Percentiles rank a stretch among this genome's conserved stretches.
These are phyloP conservation scores for Entomobrya proxima DNA, from an alignment of 2,888 invertebrate species.

Conservation along the genomic window DNA sequence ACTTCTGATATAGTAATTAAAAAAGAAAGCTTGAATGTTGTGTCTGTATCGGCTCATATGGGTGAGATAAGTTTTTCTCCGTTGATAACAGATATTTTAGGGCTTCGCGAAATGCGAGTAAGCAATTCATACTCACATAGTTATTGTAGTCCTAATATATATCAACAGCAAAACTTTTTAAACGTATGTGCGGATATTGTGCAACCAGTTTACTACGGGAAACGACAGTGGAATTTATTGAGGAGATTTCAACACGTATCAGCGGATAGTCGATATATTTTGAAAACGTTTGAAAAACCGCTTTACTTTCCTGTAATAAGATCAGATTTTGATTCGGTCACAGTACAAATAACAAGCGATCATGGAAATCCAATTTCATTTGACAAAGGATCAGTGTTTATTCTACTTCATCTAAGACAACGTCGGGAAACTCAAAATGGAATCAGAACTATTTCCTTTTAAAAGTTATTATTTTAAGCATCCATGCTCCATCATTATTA, in stretches of 20 bases:
- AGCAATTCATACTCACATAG: neutral
- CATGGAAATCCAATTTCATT: neutral
- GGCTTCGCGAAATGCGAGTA: neutral
- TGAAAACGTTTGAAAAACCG: neutral
- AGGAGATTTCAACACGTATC: neutral
- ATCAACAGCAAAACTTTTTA: constrained; percentile 39
- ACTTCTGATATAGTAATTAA: neutral
- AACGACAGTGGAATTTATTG: neutral
- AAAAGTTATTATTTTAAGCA: neutral
- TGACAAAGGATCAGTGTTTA: neutral
- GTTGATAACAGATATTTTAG: neutral
- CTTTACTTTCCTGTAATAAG: neutral
- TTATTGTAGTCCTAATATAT: neutral
- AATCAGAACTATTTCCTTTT: neutral
- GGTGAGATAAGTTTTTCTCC: neutral
- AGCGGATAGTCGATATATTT: neutral
- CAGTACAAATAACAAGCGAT: neutral
- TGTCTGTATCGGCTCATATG: neutral
- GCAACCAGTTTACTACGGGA: neutral
- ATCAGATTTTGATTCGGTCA: constrained; percentile 6
- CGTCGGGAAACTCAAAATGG: neutral
- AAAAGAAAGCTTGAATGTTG: neutral
- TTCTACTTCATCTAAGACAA: neutral
- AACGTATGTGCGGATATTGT: constrained; percentile 20
- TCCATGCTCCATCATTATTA: constrained; percentile 24